Conservation (phyloP, 2,797 vertebrate species). For the Streptopelia turtur region DNA sequence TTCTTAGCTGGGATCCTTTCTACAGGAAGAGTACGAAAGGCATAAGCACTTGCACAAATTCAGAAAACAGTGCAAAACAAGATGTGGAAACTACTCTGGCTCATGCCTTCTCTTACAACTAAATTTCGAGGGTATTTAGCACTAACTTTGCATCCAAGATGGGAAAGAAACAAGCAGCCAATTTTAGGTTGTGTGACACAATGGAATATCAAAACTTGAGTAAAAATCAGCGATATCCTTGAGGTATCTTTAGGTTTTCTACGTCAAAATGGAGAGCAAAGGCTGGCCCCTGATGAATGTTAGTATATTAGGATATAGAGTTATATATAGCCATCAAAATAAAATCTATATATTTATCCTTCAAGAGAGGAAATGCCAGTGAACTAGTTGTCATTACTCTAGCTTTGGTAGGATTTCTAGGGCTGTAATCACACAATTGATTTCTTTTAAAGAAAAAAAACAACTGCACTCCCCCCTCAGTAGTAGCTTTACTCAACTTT, state of each 20-base stretch:
- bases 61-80: constrained; percentile 66
- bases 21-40: constrained; percentile 76
- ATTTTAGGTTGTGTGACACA: constrained; percentile 70
- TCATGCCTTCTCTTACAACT: constrained; percentile 75
- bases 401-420: constrained; percentile 94
- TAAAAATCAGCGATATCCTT: constrained; percentile 79
- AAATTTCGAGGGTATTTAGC: constrained; percentile 71
- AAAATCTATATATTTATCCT: constrained; percentile 84
- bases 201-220: constrained; percentile 57
- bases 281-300: constrained; percentile 87
- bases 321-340: constrained; percentile 84
- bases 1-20: constrained; percentile 59
- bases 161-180: constrained; percentile 74
- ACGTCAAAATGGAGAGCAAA: constrained; percentile 96
- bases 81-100: constrained; percentile 65
- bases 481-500: constrained; percentile 79
- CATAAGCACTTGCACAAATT: constrained; percentile 69
- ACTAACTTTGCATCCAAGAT: constrained; percentile 71
- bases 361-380: constrained; percentile 83
- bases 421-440: constrained; percentile 82
- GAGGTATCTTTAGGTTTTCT: constrained; percentile 94
- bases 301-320: constrained; percentile 82
- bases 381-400: constrained; percentile 85
- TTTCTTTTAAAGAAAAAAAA: constrained; percentile 78
- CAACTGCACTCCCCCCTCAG: constrained; percentile 88